phyloP scores from a whole-genome alignment of 2,113 vertebrate species.

The Saccopteryx leptura region DNA sequence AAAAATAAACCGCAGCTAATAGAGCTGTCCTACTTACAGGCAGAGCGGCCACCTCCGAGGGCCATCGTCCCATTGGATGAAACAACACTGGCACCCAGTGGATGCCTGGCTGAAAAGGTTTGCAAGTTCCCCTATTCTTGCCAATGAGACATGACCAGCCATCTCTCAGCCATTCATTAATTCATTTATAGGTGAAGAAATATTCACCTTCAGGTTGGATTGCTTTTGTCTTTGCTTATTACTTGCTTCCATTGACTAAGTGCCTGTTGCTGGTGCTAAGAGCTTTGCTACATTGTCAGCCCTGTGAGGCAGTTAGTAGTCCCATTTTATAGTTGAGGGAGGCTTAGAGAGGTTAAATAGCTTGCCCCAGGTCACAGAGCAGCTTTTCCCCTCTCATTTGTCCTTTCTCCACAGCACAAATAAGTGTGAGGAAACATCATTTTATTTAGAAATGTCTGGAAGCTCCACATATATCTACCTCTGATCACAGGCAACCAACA shows the following conservation, averaged over 20 bases:
- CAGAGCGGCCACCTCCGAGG: not conserved
- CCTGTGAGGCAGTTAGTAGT: not conserved
- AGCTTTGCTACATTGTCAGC: not conserved
- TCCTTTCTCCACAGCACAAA: not conserved
- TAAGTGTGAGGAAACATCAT: not conserved
- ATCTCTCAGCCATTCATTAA: not conserved
- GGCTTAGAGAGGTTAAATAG: not conserved
- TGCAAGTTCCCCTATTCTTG: not conserved
- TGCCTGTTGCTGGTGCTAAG: not conserved
- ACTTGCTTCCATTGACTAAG: not conserved
- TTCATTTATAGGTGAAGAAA: not conserved
- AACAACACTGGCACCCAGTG: constrained; percentile 85
- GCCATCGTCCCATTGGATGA: not conserved
- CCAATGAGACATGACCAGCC: not conserved
- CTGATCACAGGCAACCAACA: too few species aligned
- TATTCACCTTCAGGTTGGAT: not conserved
- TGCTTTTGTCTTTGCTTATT: not conserved
- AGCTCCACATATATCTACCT: not conserved
- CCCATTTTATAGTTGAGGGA: not conserved
- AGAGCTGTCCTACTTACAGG: constrained; percentile 42
- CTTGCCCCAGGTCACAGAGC: not conserved
- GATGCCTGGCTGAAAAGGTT: constrained; percentile 70
- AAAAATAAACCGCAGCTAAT: constrained; percentile 39
- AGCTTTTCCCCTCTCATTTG: not conserved
- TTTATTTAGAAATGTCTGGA: not conserved